phyloP scores from a whole-genome alignment of 1,140 invertebrate genomes.

The Stegodyphus dumicola region DNA sequence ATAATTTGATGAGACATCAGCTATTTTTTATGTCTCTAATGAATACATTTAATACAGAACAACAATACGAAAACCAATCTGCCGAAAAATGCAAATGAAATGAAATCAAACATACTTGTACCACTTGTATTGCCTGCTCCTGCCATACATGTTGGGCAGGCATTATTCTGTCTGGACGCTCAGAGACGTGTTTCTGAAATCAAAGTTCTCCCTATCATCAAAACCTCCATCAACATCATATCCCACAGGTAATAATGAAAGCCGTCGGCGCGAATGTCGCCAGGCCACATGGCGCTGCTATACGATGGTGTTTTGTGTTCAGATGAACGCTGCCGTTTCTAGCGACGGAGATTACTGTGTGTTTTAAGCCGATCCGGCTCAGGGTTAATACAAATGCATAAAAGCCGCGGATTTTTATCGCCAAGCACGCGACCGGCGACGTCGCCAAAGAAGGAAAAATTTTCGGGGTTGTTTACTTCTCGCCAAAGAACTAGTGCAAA shows the following conservation, averaged over 20 bases:
- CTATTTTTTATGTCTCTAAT: no score
- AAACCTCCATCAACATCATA: neutral
- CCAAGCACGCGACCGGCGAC: conserved; percentile 33
- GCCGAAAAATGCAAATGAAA: neutral
- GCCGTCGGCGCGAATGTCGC: neutral
- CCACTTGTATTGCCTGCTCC: conserved; percentile 34
- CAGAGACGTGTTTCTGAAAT: neutral
- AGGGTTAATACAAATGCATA: conserved; percentile 27
- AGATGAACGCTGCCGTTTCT: conserved; percentile 22
- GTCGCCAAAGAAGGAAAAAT: no score
- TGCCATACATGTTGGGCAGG: conserved; percentile 21
- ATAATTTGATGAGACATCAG: no score
- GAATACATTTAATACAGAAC: no score
- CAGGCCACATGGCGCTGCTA: conserved; percentile 39
- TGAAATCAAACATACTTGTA: conserved; percentile 36
- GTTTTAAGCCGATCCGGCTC: conserved; percentile 34
- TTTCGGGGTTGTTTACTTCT: no score
- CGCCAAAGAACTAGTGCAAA: no score
- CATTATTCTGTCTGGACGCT: neutral
- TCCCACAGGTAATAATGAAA: neutral
- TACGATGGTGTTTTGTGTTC: conserved; percentile 19
- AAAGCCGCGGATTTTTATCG: conserved; percentile 25
- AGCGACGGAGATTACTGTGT: conserved; percentile 29
- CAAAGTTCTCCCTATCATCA: no score
- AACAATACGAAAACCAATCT: no score